Evolutionary conservation across 2,113 vertebrate genomes (phyloP), one percentile per base, ranked within the genome.

Genomic region (Sula dactylatra): DNA sequence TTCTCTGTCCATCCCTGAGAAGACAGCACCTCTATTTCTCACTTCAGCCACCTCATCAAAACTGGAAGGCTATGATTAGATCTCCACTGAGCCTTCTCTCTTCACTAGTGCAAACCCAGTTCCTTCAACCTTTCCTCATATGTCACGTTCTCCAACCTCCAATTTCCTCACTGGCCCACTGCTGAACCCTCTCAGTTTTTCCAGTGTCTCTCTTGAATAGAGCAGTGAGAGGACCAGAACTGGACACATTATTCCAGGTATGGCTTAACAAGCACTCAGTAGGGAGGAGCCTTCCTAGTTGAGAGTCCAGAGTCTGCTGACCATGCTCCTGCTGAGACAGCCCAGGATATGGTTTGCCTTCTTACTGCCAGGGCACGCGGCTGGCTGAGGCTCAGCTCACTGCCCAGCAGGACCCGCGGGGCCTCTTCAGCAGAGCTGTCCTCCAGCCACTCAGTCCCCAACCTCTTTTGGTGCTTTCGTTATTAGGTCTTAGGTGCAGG

Each of bases 401-500:
- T 47, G n/a, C n/a, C 21, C n/a, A 67, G 3, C 0, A 1, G 47
- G 18, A 76, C n/a, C 27, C 18, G n/a, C 0, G 0, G 22, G n/a
- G 15, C 3, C 8, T 55, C 80, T 67, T 24, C 62, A 50, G 67
- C 11, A 38, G 40, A 70, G 29, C 9, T 83, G 24, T 10, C 13
- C 44, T 73, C 25, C 59, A 77, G 13, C 8, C 11, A 66, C 31
- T 62, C 47, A 56, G 45, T 25, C 55, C 7, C 11, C 32, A 86
- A 44, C 2, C 44, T 61, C 62, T 77, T 64, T 3, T 40, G 4
- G 26, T 94, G 22, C 40, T 81, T 55, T 44, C 19, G 40, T 78
- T 44, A 31, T 44, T 29, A 54, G 27, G 24, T 47, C 1, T 15
- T 25, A 54, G 12, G 20, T 40, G 44, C 10, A 72, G 19, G 17